Evolutionary conservation across 1,140 invertebrate genomes (phyloP), one percentile per base, ranked within the genome.

Genomic region (Chionoecetes opilio): DNA sequence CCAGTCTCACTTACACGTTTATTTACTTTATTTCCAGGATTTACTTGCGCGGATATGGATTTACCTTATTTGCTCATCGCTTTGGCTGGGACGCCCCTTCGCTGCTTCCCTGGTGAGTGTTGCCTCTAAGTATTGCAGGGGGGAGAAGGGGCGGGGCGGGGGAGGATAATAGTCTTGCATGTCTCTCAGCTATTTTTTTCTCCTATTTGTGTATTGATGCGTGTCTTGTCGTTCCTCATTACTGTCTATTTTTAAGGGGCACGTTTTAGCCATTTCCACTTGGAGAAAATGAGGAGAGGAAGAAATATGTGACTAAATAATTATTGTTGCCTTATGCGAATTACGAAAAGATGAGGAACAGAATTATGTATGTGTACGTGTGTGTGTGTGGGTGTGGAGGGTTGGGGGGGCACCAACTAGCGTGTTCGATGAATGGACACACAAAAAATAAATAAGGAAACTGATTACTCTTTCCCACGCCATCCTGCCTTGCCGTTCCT

Each of bases 31-130:
- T 17, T 93, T 93, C 17, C 92, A 93, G 92, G 92, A 93, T 93
- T 93, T 93, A 93, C 84, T 87, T 93, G 86, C 41, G 38, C 46
- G 92, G 82, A 92, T 93, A 82, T 93, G 91, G 91, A 93, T 93
- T 87, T 93, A 93, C 92, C 92, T 41, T 93, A 32, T 91, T 53
- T 46, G 46, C 92, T 85, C 82, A 41, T 38, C 82, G 82, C 46
- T 6, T 46, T n/a, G 9, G 14, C 82, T 31, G 21, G 34, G 82
- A 38, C 34, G 32, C 29, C 9, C 38, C 14, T 3, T 53, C 9
- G 11, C 85, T 63, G 82, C 85, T n/a, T 14, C 35, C 34, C 34
- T 3, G 92, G 92, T 93, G 82, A 87, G 92, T 93, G 38, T 87
- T 85, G 26, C 34, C 29, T 35, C 29, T 41, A 41, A 41, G 75